Conservation (phyloP, 2,797 vertebrate genomes). For the Gallinago stenura region DNA sequence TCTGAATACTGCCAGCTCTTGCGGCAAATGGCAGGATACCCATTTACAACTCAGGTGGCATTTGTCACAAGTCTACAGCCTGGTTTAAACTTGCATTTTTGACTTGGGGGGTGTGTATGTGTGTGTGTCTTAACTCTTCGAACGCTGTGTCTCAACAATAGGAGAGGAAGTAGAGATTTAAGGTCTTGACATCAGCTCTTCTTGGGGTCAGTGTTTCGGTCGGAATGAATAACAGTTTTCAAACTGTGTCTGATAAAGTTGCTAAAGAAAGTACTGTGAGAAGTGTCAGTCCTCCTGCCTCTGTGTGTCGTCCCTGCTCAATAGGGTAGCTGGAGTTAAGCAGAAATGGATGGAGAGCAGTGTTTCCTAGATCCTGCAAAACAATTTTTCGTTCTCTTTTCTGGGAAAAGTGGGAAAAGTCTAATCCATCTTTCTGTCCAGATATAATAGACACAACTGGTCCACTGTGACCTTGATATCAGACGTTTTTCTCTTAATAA, state of each 20-base stretch:
- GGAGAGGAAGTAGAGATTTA: background rate
- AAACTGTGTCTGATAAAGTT: background rate
- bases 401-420: background rate
- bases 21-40: background rate
- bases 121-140: background rate
- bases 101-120: background rate
- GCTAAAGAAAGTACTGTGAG: background rate
- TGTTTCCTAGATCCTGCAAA: slow-evolving; percentile 17
- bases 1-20: background rate
- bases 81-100: background rate
- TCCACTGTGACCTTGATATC: slow-evolving; percentile 37
- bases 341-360: background rate
- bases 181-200: background rate
- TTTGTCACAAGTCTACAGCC: background rate
- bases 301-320: background rate
- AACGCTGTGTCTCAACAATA: background rate
- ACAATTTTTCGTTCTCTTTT: background rate
- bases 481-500: slow-evolving; percentile 54
- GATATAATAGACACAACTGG: slow-evolving; percentile 32
- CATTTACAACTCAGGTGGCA: background rate
- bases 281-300: background rate
- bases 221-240: background rate
- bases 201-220: background rate
- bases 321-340: background rate
- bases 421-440: slow-evolving; percentile 23